phyloP scores from a whole-genome alignment of 1,140 invertebrate species.

The Mercenaria mercenaria region DNA sequence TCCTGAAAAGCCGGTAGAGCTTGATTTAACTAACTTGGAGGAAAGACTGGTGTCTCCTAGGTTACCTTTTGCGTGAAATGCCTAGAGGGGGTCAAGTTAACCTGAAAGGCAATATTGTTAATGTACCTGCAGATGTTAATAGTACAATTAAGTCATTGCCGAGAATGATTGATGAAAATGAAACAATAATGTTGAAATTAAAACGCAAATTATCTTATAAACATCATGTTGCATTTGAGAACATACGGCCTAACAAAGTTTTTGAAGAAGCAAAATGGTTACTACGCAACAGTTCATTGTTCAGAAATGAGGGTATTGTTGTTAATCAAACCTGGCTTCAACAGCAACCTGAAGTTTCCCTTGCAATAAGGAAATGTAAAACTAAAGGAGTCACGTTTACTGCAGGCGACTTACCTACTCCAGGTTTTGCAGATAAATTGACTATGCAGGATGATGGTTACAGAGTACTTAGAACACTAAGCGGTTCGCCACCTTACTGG shows the following conservation, averaged over 20 bases:
- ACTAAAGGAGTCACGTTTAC: constrained; percentile 13
- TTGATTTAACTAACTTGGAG: constrained; percentile 51
- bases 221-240: constrained; percentile 53
- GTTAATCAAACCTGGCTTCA: constrained; percentile 24
- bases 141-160: constrained; percentile 34
- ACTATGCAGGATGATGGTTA: constrained; percentile 63
- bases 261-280: constrained; percentile 26
- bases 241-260: constrained; percentile 17
- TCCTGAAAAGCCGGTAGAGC: constrained; percentile 53
- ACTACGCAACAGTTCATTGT: neutral
- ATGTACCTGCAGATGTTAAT: constrained; percentile 52
- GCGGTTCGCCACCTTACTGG: constrained; percentile 61
- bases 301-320: neutral
- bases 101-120: constrained; percentile 58
- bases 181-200: constrained; percentile 31
- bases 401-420: constrained; percentile 14
- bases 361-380: constrained; percentile 49
- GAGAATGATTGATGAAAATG: constrained; percentile 29
- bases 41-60: constrained; percentile 41
- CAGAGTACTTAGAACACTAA: constrained; percentile 44
- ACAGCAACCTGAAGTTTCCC: neutral
- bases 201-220: constrained; percentile 64
- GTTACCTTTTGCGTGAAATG: constrained; percentile 45
- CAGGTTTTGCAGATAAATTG: constrained; percentile 26
- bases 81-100: constrained; percentile 29